phyloP scores from a whole-genome alignment of 92 coral and sea anemone species.

The Galaxea fascicularis region DNA sequence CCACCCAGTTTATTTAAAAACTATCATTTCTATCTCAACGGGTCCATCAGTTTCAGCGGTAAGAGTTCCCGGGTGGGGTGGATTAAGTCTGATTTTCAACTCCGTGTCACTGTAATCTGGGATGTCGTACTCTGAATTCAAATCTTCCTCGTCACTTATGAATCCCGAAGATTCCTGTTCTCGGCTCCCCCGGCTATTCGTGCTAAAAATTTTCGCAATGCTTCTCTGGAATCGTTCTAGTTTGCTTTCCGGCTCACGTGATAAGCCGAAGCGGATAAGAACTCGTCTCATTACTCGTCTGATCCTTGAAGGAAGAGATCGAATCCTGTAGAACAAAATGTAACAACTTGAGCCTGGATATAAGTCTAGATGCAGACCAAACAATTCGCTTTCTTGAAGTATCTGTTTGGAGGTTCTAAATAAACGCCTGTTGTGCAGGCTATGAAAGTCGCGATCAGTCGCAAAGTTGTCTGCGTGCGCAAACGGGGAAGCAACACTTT shows the following conservation, averaged over 20 bases:
- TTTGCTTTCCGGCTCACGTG: slow-evolving; percentile 22
- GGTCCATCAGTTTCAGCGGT: slow-evolving; percentile 35
- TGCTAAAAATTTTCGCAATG: slow-evolving; percentile 20
- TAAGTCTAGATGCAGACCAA: too few relatives aligned
- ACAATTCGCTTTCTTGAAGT: too few relatives aligned
- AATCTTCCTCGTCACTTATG: slow-evolving; percentile 36
- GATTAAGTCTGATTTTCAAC: slow-evolving; percentile 9
- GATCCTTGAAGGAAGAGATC: slow-evolving; percentile 44
- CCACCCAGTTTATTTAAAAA: neutral
- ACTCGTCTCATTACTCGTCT: slow-evolving; percentile 3
- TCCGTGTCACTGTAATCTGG: slow-evolving; percentile 31
- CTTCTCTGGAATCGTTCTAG: slow-evolving; percentile 43
- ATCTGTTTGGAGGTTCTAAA: too few relatives aligned
- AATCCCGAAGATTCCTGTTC: slow-evolving; percentile 41
- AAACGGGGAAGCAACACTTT: too few relatives aligned
- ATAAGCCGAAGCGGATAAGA: slow-evolving; percentile 7
- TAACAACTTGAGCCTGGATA: too few relatives aligned
- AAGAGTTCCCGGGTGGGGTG: neutral
- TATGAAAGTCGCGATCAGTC: too few relatives aligned
- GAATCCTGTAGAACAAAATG: slow-evolving; percentile 22
- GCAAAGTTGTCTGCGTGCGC: too few relatives aligned
- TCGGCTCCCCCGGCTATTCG: slow-evolving; percentile 28
- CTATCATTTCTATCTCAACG: slow-evolving; percentile 36
- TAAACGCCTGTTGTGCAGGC: too few relatives aligned
- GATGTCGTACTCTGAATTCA: neutral